These are phyloP conservation scores for Percopsis transmontana DNA, from an alignment of 2,113 vertebrate genomes.

Conservation along the genomic window DNA sequence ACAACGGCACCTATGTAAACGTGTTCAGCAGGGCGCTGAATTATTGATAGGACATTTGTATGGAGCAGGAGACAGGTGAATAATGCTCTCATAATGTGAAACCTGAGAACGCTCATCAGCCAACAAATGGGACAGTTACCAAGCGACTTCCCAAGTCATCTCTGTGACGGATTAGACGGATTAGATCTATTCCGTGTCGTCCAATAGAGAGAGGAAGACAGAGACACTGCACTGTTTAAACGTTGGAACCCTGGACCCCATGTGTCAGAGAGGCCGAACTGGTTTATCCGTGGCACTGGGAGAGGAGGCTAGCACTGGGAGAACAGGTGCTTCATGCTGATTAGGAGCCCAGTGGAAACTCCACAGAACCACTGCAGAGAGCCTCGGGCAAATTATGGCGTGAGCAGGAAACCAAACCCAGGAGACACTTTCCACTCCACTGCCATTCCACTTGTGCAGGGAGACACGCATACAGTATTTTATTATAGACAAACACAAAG, in stretches of 20 bases:
- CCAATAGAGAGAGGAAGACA: no score
- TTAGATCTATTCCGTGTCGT: not conserved
- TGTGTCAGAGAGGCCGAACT: not conserved
- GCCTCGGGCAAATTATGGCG: constrained; percentile 31
- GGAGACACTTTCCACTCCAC: constrained; percentile 33
- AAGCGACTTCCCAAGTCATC: constrained; percentile 51
- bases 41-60: constrained; percentile 75
- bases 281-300: constrained; percentile 8
- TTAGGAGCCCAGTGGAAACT: constrained; percentile 39
- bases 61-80: constrained; percentile 59
- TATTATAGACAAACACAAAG: not conserved
- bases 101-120: constrained; percentile 44
- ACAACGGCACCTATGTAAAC: constrained; percentile 35
- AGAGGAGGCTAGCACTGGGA: constrained; percentile 22
- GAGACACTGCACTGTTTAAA: not conserved
- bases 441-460: constrained; percentile 31
- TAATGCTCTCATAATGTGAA: constrained; percentile 61
- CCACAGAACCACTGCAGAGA: constrained; percentile 25
- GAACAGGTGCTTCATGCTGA: constrained; percentile 31
- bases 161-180: constrained; percentile 42
- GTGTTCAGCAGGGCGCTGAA: constrained; percentile 54
- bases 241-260: not conserved
- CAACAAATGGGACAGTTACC: constrained; percentile 51
- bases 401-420: constrained; percentile 35
- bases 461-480: constrained; percentile 9